Conservation (phyloP, 2,113 vertebrate genomes). For the Dendropsophus ebraccatus region DNA sequence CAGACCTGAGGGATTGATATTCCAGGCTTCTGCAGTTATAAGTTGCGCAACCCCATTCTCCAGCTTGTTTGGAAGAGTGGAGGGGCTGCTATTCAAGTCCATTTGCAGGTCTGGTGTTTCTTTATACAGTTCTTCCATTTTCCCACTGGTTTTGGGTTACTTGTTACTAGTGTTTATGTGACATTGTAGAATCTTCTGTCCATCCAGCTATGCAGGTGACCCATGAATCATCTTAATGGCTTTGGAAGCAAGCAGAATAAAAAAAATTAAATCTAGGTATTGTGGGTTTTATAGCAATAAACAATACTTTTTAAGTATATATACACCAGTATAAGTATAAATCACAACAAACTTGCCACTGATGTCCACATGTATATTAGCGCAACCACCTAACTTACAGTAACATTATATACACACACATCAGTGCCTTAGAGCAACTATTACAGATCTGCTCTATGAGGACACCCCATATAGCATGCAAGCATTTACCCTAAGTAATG, state of each 20-base stretch:
- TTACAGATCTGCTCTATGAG: no score
- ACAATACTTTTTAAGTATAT: no score
- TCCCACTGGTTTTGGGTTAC: conserved; percentile 52
- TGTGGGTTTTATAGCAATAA: background rate
- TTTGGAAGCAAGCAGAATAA: conserved; percentile 69
- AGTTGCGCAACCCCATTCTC: conserved; percentile 81
- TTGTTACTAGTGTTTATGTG: conserved; percentile 65
- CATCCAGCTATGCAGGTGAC: conserved; percentile 58
- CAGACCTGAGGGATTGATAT: conserved; percentile 78
- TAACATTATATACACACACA: no score
- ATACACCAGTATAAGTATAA: background rate
- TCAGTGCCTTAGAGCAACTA: no score
- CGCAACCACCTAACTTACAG: no score
- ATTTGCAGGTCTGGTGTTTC: conserved; percentile 76
- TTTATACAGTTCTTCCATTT: conserved; percentile 83
- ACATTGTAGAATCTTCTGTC: conserved; percentile 31
- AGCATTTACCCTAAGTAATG: no score
- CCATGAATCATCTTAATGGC: conserved; percentile 64
- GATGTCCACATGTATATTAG: background rate
- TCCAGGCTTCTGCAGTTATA: conserved; percentile 81
- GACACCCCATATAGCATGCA: no score
- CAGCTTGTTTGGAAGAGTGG: conserved; percentile 77
- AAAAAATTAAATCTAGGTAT: background rate
- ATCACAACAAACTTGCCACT: background rate
- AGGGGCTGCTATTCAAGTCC: conserved; percentile 77